Evolutionary conservation across 2,888 invertebrate species (phyloP).

Genomic region (Neuroscelio doddi): DNA sequence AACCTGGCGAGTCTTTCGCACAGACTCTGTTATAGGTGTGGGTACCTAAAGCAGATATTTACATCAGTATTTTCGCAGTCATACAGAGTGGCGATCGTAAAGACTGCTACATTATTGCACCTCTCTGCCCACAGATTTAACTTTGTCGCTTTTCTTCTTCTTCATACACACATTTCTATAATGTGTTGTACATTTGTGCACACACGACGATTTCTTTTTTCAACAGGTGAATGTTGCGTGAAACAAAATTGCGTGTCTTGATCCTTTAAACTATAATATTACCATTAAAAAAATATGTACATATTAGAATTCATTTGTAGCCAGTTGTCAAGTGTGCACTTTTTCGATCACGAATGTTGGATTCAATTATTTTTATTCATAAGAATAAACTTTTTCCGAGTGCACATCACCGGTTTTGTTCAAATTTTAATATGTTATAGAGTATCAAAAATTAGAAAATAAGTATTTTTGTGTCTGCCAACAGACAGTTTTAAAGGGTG

Average conservation of each 20-base stretch:
- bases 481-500: too few species aligned
- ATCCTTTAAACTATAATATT: too few species aligned
- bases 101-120: conserved; percentile 52
- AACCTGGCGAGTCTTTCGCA: conserved; percentile 34
- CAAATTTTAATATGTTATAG: too few species aligned
- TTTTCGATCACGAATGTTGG: background rate
- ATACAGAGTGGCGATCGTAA: conserved; percentile 55
- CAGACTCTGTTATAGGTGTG: conserved; percentile 36
- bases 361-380: background rate
- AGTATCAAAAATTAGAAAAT: too few species aligned
- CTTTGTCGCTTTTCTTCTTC: conserved; percentile 12
- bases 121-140: conserved; percentile 27
- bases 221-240: conserved; percentile 31
- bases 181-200: conserved; percentile 19
- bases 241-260: too few species aligned
- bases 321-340: too few species aligned
- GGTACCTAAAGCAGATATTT: conserved; percentile 56
- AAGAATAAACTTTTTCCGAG: conserved; percentile 5
- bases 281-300: too few species aligned
- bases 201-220: too few species aligned
- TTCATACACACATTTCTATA: conserved; percentile 9
- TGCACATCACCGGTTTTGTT: too few species aligned
- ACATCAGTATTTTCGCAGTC: conserved; percentile 56
- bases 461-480: too few species aligned
- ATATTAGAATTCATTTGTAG: too few species aligned